Base-by-base conservation (phyloP, 1,140 invertebrate species). In the Fopius arisanus region DNA sequence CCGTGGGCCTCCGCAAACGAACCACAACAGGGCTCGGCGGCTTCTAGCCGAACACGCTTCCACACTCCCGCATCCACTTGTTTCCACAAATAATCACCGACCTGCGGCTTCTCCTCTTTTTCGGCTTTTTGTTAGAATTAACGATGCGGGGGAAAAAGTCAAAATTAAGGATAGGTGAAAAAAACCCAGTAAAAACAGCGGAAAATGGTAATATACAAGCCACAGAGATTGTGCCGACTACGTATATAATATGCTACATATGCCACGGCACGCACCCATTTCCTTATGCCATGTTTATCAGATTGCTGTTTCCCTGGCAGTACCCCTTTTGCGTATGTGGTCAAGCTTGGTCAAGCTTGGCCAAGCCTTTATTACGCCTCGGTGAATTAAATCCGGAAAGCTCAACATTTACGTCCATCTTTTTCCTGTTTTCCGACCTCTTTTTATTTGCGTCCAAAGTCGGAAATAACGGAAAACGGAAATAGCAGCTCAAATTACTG, bases 331-430 rank as follows among this genome's bases (percentile, higher is more conserved):
- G 26, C 26, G 69, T 37, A 31, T 62, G 69, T 48, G 16, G 16
- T n/a, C n/a, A n/a, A n/a, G n/a, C n/a, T n/a, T n/a, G n/a, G n/a
- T n/a, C n/a, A n/a, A n/a, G n/a, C n/a, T n/a, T n/a, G n/a, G n/a
- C 40, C 23, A 31, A 51, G 1, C 29, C 63, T 73, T 73, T 73
- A 72, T 72, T 72, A 73, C 71, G 63, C 65, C 63, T 51, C 43
- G 71, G 43, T 67, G 41, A 73, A 73, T 73, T 73, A 73, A 73
- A 16, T 51, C 63, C 43, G 41, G 63, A 67, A 73, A 73, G 63
- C 41, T 41, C 71, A 59, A 73, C 71, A 73, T 73, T 67, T 28
- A 65, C 63, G 63, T 41, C 67, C 63, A 73, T 65, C 43, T 72
- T 40, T 14, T 31, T 14, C 14, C 29, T 33, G 23, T 59, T 59